Evolutionary conservation across 2,888 invertebrate genomes (phyloP).

Genomic region (Nasonia oneida): DNA sequence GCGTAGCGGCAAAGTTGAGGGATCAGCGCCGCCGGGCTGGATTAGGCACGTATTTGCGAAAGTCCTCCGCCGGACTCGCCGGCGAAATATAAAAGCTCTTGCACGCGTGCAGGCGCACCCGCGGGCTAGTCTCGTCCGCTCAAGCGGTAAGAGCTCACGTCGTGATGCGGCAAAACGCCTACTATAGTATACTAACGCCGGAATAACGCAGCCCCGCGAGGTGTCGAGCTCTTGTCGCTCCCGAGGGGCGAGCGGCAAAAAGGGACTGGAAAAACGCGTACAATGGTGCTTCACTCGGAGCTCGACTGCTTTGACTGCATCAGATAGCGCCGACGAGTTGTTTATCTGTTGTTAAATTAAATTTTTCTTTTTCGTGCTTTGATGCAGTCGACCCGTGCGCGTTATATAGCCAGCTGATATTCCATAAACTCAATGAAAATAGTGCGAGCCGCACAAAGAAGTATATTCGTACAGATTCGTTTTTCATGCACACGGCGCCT

Average conservation of each 20-base stretch:
- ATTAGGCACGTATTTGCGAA: neutral
- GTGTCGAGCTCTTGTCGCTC: neutral
- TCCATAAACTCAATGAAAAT: too few species aligned
- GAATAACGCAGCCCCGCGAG: neutral
- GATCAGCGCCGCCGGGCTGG: neutral
- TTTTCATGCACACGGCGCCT: too few species aligned
- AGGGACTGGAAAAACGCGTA: neutral
- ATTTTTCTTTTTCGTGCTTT: too few species aligned
- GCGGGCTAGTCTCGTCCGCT: neutral
- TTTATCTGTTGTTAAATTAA: too few species aligned
- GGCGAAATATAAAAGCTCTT: neutral
- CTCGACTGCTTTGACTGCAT: too few species aligned
- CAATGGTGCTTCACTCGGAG: neutral
- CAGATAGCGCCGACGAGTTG: too few species aligned
- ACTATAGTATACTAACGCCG: neutral
- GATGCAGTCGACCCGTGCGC: too few species aligned
- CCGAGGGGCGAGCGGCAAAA: neutral
- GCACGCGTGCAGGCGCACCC: too few species aligned
- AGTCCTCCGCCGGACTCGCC: too few species aligned
- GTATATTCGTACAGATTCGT: too few species aligned
- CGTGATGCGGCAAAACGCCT: neutral
- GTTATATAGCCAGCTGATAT: too few species aligned
- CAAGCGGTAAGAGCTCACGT: neutral
- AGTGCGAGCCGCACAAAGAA: too few species aligned
- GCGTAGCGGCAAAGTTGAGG: neutral